Percentiles rank a stretch among this genome's conserved stretches.
These are phyloP conservation scores for Oriolus oriolus DNA, from an alignment of 2,113 vertebrate species.

Conservation along the genomic window DNA sequence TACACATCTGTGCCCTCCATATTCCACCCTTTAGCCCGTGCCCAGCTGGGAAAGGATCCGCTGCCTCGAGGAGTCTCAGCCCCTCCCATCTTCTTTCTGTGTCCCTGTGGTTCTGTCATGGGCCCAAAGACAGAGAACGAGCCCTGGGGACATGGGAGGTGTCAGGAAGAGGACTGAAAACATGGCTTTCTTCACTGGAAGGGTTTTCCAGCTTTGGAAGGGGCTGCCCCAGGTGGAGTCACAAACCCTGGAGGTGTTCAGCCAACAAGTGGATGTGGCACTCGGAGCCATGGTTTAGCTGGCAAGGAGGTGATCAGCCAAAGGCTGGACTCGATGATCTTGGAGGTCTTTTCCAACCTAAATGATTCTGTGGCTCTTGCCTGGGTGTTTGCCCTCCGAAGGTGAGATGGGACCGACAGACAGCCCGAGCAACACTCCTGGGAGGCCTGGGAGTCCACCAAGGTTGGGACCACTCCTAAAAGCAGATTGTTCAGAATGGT, in stretches of 20 bases:
- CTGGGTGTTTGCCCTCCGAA: not conserved
- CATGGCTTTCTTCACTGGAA: not conserved
- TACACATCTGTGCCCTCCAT: fast-evolving
- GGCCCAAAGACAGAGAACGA: fast-evolving
- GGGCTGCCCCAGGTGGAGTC: not conserved
- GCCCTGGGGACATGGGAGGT: not conserved
- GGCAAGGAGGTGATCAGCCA: not conserved
- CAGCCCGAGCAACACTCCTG: not conserved
- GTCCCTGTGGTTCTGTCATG: not conserved
- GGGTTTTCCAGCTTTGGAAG: not conserved
- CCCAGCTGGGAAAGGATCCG: not conserved
- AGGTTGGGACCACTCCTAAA: not conserved
- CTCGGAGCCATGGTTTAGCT: not conserved
- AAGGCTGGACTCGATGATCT: not conserved
- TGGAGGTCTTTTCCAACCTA: not conserved
- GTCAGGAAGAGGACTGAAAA: not conserved
- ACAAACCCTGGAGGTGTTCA: not conserved
- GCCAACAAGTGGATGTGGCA: fast-evolving
- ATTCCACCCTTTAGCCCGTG: not conserved
- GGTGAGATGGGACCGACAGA: not conserved
- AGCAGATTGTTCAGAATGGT: not conserved
- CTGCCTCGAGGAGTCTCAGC: not conserved
- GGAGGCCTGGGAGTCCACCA: not conserved
- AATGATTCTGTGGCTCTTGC: not conserved
- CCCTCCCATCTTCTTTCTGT: not conserved